phyloP scores from a whole-genome alignment of 2,797 vertebrate genomes.

The Neosilurus hyrtlii region DNA sequence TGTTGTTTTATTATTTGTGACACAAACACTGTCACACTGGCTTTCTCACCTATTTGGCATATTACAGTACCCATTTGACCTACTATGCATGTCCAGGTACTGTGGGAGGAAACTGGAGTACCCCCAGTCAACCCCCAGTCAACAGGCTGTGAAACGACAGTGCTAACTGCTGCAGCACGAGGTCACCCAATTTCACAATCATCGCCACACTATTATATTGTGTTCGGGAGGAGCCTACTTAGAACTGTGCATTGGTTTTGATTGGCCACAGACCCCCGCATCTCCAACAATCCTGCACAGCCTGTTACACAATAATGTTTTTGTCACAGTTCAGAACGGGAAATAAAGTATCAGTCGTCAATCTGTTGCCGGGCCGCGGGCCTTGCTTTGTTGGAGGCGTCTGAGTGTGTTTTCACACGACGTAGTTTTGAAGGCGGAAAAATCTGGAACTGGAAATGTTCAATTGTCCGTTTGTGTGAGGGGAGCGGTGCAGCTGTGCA shows the following conservation, averaged over 20 bases:
- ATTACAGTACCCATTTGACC: no score
- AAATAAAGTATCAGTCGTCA: not conserved
- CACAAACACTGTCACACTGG: no score
- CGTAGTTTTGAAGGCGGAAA: constrained; percentile 66
- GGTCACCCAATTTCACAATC: no score
- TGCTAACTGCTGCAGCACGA: not conserved
- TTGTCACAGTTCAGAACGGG: not conserved
- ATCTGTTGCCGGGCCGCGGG: not conserved
- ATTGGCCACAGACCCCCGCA: not conserved
- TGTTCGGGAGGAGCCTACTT: not conserved
- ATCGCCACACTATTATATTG: not conserved
- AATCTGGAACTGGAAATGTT: constrained; percentile 66
- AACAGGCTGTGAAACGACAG: no score
- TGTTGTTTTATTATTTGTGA: no score
- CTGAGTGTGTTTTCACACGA: constrained; percentile 72
- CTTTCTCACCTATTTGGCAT: no score
- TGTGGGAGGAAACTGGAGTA: no score
- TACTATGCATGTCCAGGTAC: no score
- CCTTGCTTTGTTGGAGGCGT: constrained; percentile 73
- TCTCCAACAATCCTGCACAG: not conserved
- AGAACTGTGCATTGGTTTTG: not conserved
- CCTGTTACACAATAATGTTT: not conserved
- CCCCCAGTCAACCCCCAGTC: no score
- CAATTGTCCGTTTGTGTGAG: constrained; percentile 73
- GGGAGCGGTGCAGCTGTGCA: constrained; percentile 71